A percentile compares a stretch with the other conserved stretches of the same genome.
Evolutionary conservation across 1,140 invertebrate genomes (phyloP).

Genomic region (Lepidostoma basale): DNA sequence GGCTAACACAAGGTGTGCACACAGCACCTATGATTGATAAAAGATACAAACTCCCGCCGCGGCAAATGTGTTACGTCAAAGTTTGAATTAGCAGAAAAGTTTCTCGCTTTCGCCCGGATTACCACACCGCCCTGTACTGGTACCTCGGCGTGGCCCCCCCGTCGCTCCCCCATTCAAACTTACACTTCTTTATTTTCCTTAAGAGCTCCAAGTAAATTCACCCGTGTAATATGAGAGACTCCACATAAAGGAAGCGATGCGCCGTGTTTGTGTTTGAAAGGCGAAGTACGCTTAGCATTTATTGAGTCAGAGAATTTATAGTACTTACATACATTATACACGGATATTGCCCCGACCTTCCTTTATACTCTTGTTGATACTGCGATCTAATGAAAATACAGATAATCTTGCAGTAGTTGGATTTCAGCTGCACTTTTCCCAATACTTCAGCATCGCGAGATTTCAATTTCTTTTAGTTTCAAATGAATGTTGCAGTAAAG

Average conservation of each 20-base stretch:
- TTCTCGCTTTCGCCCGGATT: background rate
- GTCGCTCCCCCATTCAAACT: conserved; percentile 7
- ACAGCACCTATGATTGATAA: background rate
- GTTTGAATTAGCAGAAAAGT: conserved; percentile 2
- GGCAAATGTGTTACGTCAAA: background rate
- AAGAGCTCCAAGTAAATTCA: conserved; percentile 23
- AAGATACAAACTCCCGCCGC: too few species aligned
- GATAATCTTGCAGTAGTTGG: too few species aligned
- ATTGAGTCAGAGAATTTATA: conserved; percentile 6
- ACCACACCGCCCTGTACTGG: background rate
- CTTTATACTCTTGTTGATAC: too few species aligned
- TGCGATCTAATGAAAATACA: too few species aligned
- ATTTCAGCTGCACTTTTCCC: too few species aligned
- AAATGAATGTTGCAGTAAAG: too few species aligned
- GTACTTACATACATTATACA: too few species aligned
- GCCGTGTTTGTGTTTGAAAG: conserved; percentile 20
- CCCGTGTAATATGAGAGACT: conserved; percentile 21
- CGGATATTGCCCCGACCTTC: too few species aligned
- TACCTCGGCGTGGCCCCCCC: background rate
- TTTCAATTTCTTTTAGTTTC: too few species aligned
- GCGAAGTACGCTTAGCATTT: conserved; percentile 13
- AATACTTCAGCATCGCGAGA: too few species aligned
- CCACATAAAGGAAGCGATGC: conserved; percentile 13
- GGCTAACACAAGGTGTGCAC: too few species aligned
- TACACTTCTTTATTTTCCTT: conserved; percentile 20